Evolutionary conservation across 2,888 invertebrate species (phyloP), one percentile per base, ranked within the genome.

Genomic region (Crossocerus cetratus): DNA sequence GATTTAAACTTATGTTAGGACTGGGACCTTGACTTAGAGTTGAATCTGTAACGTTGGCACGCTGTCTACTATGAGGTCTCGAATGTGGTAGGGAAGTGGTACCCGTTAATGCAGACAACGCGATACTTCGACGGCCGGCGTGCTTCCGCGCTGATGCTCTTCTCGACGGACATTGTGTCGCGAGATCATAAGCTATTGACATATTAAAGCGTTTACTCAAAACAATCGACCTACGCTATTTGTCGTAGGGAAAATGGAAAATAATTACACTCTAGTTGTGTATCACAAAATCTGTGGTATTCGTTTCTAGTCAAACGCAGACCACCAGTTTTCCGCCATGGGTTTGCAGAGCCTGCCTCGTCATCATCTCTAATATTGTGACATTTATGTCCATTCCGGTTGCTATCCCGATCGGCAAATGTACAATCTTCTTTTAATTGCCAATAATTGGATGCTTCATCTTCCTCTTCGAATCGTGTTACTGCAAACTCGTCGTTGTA

Each of bases 211-310:
- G 8, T 32, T 32, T 32, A 32, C 32, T 32, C 32, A 32, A 32
- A 32, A 32, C 32, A 3, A 32, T 32, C 32, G 8, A 1, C 32
- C 32, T 32, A 14, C n/a, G 2, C 4, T 32, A 2, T 3, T 2
- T 18, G 8, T 43, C 2, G 16, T 57, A 49, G 55, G 20, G 42
- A 53, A 61, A 23, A 20, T 44, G 49, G 65, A 2, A 0, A 2
- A 65, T 59, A 71, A 54, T 86, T 94, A 95, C 95, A 95, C 93
- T 96, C 96, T 84, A 96, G 93, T 88, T 95, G 94, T 88, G 94
- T 93, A 91, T 95, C 95, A 92, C 94, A 94, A 91, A 94, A 94
- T 91, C 94, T 94, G 90, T 95, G 95, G 91, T 95, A 95, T 91
- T 96, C 96, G 91, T 95, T 94, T 90, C 94, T 93, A 66, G 95